phyloP scores from a whole-genome alignment of 2,797 vertebrate genomes.

The Sebastes flavidus region DNA sequence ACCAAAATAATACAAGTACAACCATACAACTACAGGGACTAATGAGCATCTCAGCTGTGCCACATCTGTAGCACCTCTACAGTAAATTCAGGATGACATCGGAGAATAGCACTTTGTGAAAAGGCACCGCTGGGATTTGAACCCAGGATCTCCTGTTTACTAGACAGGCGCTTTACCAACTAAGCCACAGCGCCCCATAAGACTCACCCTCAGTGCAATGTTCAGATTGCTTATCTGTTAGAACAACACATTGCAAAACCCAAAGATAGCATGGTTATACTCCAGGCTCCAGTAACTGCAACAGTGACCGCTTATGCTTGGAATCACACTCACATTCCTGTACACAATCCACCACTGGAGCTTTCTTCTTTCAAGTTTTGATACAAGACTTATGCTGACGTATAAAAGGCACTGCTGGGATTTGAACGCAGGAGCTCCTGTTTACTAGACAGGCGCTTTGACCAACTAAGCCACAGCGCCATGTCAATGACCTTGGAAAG shows the following conservation, averaged over 20 bases:
- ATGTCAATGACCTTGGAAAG: too few species aligned
- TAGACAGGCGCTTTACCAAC: slow-evolving; percentile 26
- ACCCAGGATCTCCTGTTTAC: slow-evolving; percentile 19
- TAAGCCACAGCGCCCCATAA: not conserved
- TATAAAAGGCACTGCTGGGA: not conserved
- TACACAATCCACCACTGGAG: not conserved
- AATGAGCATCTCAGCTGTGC: not conserved
- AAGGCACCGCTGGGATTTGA: slow-evolving; percentile 17
- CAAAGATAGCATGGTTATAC: not conserved
- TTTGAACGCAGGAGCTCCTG: slow-evolving; percentile 5
- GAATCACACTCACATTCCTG: not conserved
- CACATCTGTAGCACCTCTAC: not conserved
- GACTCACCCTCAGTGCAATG: not conserved
- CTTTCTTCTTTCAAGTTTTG: not conserved
- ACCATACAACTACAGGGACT: not conserved
- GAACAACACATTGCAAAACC: not conserved
- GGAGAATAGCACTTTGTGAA: not conserved
- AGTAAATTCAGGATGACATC: not conserved
- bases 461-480: slow-evolving; percentile 3
- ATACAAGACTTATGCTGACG: not conserved
- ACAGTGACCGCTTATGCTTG: not conserved
- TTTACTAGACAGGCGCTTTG: slow-evolving; percentile 20
- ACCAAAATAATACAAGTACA: not conserved
- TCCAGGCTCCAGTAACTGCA: not conserved
- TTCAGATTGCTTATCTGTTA: not conserved